Conservation (phyloP, 2,797 vertebrate species). For the Anguilla pacifica region DNA sequence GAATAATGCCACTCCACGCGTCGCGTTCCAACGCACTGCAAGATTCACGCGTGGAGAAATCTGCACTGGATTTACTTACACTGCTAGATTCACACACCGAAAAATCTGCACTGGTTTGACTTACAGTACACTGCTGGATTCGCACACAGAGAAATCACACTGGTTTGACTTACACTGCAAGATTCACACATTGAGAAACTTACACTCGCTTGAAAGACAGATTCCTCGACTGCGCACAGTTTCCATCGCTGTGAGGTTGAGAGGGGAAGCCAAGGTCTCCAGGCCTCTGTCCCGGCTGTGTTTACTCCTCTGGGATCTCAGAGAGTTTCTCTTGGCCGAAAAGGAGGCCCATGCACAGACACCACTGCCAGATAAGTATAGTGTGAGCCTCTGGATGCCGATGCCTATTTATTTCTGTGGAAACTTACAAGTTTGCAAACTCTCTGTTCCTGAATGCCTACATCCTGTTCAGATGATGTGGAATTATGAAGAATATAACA, state of each 20-base stretch:
- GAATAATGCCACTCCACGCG: not conserved
- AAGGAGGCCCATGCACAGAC: not conserved
- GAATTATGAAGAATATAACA: not conserved
- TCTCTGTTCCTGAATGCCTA: not conserved
- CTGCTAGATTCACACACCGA: not conserved
- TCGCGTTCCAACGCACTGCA: not conserved
- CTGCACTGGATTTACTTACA: not conserved
- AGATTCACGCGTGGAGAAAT: not conserved
- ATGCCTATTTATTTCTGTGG: conserved; percentile 11
- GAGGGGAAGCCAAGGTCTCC: not conserved
- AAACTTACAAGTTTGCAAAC: conserved; percentile 14
- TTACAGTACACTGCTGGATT: not conserved
- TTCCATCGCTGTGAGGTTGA: not conserved
- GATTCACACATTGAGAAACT: not conserved
- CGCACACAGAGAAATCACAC: not conserved
- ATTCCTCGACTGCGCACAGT: conserved; percentile 9
- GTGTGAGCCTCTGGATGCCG: not conserved
- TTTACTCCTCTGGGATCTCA: conserved; percentile 3
- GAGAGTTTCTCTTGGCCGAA: conserved; percentile 11
- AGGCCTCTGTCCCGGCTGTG: not conserved
- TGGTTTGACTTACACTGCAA: too few species aligned
- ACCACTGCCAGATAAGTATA: conserved; percentile 21
- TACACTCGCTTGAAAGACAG: not conserved
- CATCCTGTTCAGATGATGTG: not conserved
- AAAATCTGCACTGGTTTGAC: not conserved